Evolutionary conservation across 2,113 vertebrate genomes (phyloP).

Genomic region (Pollachius pollachius): DNA sequence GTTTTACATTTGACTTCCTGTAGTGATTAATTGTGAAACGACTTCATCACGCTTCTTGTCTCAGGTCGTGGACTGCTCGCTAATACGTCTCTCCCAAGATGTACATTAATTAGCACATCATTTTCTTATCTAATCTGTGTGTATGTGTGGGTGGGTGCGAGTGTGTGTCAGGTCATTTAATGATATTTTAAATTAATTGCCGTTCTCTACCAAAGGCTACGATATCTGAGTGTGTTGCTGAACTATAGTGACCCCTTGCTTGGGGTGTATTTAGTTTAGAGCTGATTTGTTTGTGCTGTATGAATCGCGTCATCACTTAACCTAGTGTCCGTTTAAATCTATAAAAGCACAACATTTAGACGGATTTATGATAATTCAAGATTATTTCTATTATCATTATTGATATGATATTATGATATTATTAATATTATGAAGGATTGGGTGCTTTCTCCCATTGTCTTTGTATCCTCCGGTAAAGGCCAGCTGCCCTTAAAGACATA

Average conservation of each 20-base stretch:
- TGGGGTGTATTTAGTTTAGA: constrained; percentile 16
- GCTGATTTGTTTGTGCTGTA: constrained; percentile 17
- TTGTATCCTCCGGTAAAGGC: too few relatives aligned
- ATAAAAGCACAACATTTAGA: too few relatives aligned
- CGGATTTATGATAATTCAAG: too few relatives aligned
- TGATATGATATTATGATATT: too few relatives aligned
- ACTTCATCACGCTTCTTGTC: constrained; percentile 25
- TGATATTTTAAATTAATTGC: constrained; percentile 39
- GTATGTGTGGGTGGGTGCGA: background rate
- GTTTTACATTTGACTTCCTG: background rate
- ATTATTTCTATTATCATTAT: too few relatives aligned
- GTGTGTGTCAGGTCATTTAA: background rate
- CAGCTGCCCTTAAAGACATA: too few relatives aligned
- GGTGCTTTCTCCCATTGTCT: too few relatives aligned
- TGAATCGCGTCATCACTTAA: background rate
- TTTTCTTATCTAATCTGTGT: constrained; percentile 55
- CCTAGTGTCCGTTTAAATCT: too few relatives aligned
- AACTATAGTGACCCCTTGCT: constrained; percentile 40
- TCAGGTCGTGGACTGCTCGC: constrained; percentile 9
- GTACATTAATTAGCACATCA: constrained; percentile 60
- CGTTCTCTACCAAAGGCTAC: constrained; percentile 14
- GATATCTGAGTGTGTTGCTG: constrained; percentile 24
- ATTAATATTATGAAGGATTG: too few relatives aligned
- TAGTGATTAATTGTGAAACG: background rate
- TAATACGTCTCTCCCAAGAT: constrained; percentile 55